Conservation (phyloP, 2,113 vertebrate species). For the Brevimyrus niger region DNA sequence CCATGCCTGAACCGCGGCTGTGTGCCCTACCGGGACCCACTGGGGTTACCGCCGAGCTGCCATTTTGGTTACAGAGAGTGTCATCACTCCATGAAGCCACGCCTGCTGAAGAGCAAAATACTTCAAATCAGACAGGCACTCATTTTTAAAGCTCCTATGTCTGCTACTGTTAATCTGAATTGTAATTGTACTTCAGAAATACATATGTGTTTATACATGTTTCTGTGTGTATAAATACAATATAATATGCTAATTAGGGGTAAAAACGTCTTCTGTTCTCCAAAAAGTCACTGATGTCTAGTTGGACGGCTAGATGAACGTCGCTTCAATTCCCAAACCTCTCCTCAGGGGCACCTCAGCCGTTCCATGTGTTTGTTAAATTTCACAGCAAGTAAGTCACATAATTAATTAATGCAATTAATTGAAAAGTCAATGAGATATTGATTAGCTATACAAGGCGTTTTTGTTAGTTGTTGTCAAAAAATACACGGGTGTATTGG, state of each 20-base stretch:
- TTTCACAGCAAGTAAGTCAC: not conserved
- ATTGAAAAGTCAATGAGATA: not conserved
- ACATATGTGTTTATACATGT: not conserved
- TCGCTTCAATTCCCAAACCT: not conserved
- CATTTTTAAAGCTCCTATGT: not conserved
- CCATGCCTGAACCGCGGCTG: not conserved
- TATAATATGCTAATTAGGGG: not conserved
- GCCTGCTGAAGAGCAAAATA: not conserved
- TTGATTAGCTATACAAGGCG: not conserved
- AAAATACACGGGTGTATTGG: not conserved
- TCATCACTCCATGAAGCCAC: slow-evolving; percentile 6
- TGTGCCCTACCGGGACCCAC: too few relatives aligned
- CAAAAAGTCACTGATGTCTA: not conserved
- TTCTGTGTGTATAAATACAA: not conserved
- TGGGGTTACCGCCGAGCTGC: not conserved
- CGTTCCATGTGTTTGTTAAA: not conserved
- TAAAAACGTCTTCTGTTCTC: not conserved
- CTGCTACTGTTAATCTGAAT: not conserved
- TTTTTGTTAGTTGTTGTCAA: not conserved
- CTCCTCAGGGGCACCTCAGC: not conserved
- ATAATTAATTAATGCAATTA: not conserved
- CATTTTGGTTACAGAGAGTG: not conserved
- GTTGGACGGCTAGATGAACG: not conserved
- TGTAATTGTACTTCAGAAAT: not conserved
- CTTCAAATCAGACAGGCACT: not conserved